Evolutionary conservation across 2,888 invertebrate species (phyloP).

Genomic region (Cecidostiba fungosa): DNA sequence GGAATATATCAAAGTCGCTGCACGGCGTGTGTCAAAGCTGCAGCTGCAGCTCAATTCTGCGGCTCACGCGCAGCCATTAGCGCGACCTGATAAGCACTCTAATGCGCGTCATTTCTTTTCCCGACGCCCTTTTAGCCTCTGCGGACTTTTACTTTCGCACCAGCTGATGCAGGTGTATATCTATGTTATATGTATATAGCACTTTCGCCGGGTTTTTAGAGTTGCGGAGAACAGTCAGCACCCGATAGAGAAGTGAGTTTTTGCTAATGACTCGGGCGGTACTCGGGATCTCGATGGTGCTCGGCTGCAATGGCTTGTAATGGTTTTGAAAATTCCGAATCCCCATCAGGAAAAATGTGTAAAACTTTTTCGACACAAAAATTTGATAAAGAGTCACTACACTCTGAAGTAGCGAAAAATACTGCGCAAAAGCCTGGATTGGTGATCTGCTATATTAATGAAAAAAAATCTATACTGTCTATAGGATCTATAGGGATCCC

Average conservation of each 20-base stretch:
- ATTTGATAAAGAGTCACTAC: too few relatives aligned
- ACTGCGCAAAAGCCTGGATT: too few relatives aligned
- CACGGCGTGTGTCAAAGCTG: slow-evolving; percentile 23
- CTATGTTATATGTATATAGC: background rate
- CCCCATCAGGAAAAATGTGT: background rate
- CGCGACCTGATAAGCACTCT: slow-evolving; percentile 32
- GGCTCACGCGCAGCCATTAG: slow-evolving; percentile 22
- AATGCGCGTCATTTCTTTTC: slow-evolving; percentile 39
- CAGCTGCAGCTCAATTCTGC: background rate
- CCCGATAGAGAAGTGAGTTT: background rate
- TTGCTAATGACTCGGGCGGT: background rate
- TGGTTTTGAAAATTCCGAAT: background rate
- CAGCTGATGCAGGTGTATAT: background rate
- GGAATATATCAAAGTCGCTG: slow-evolving; percentile 27
- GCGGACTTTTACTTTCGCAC: background rate
- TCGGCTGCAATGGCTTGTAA: background rate
- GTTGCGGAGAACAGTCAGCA: background rate
- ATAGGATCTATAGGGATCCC: too few relatives aligned
- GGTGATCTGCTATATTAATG: too few relatives aligned
- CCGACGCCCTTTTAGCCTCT: background rate
- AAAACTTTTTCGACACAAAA: too few relatives aligned
- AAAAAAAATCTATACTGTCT: too few relatives aligned
- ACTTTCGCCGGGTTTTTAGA: background rate
- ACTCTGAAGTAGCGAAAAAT: too few relatives aligned
- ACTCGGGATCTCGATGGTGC: background rate